Conservation (phyloP, 23 tunicate genomes). For the Trididemnum clinides region DNA sequence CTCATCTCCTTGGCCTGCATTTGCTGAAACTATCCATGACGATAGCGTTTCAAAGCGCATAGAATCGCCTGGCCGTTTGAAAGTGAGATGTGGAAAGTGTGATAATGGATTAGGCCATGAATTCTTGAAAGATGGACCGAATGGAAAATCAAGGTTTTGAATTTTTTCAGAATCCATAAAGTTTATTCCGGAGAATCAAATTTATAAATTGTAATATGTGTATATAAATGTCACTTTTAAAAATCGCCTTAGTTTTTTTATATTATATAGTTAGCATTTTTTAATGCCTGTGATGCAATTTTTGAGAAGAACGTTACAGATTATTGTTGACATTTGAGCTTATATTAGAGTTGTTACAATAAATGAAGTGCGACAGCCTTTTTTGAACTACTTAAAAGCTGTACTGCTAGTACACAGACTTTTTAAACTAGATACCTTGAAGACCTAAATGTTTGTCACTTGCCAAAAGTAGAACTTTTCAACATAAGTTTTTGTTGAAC, state of each 20-base stretch:
- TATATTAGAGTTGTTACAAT: too few species aligned
- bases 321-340: too few species aligned
- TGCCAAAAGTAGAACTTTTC: too few species aligned
- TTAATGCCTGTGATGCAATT: background rate
- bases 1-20: background rate
- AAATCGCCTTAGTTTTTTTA: too few species aligned
- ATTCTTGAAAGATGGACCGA: constrained; percentile 47
- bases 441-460: too few species aligned
- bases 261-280: background rate
- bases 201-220: too few species aligned
- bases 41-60: background rate
- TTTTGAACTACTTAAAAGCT: too few species aligned
- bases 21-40: background rate
- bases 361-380: too few species aligned
- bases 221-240: too few species aligned
- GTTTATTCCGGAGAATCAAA: constrained; percentile 21
- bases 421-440: too few species aligned
- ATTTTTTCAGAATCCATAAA: constrained; percentile 49
- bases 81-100: constrained; percentile 42
- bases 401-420: too few species aligned
- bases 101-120: constrained; percentile 50
- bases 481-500: too few species aligned
- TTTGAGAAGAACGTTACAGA: background rate
- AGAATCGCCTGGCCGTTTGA: background rate
- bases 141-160: constrained; percentile 41